phyloP scores from a whole-genome alignment of 2,113 vertebrate genomes.

The Xenopus laevis region DNA sequence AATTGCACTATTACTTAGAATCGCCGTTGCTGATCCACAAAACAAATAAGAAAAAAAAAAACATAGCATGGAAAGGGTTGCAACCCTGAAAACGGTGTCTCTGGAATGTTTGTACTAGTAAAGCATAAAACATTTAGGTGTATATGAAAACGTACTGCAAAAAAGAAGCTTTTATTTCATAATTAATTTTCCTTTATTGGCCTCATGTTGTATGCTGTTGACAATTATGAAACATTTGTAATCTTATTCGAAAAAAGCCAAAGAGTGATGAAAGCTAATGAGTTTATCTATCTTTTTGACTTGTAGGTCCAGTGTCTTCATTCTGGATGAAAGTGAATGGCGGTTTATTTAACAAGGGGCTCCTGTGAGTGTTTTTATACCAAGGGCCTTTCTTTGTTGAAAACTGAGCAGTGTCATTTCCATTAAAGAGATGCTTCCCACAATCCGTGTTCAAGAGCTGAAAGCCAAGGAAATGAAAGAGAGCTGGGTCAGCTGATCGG shows the following conservation, averaged over 20 bases:
- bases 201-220: too few relatives aligned
- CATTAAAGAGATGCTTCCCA: constrained; percentile 48
- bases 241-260: neutral
- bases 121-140: too few relatives aligned
- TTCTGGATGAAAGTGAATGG: constrained; percentile 54
- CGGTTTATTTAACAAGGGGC: constrained; percentile 49
- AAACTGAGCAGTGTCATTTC: constrained; percentile 50
- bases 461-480: constrained; percentile 56
- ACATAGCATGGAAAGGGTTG: too few relatives aligned
- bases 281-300: constrained; percentile 11
- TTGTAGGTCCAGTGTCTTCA: constrained; percentile 65
- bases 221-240: neutral
- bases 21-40: too few relatives aligned
- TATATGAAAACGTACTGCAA: too few relatives aligned
- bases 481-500: constrained; percentile 61
- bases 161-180: too few relatives aligned
- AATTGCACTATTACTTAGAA: too few relatives aligned
- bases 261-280: constrained; percentile 23
- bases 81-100: too few relatives aligned
- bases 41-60: too few relatives aligned
- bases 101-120: too few relatives aligned
- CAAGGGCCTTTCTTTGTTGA: constrained; percentile 40
- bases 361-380: constrained; percentile 47
- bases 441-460: constrained; percentile 48
- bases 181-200: too few relatives aligned